phyloP scores from a whole-genome alignment of 2,113 vertebrate species.

The Papio anubis region DNA sequence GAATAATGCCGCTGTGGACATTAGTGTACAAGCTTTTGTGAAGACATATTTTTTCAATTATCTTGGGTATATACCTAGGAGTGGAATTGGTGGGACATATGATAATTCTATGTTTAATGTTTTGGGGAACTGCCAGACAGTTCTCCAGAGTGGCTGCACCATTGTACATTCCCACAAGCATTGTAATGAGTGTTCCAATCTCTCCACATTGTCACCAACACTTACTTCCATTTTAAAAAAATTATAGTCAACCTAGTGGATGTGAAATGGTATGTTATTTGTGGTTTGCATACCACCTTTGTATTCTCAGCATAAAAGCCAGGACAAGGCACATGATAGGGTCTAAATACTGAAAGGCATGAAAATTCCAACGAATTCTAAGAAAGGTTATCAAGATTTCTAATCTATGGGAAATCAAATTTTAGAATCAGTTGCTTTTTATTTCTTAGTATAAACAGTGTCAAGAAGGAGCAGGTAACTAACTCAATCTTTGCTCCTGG shows the following conservation, averaged over 20 bases:
- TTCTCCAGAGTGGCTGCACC: not conserved
- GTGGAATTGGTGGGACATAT: not conserved
- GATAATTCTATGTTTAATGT: not conserved
- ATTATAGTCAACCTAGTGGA: not conserved
- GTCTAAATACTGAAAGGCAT: not conserved
- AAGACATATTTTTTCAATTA: not conserved
- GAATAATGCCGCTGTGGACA: not conserved
- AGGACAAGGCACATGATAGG: rapidly evolving
- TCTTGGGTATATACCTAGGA: not conserved
- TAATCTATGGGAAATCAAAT: not conserved
- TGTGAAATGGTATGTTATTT: not conserved
- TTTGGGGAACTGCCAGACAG: not conserved
- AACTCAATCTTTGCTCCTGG: not conserved
- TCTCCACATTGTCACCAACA: not conserved
- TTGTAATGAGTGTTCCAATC: not conserved
- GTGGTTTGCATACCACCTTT: not conserved
- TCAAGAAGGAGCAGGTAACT: not conserved
- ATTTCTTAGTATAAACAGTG: not conserved
- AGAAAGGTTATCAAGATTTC: not conserved
- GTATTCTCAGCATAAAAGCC: not conserved
- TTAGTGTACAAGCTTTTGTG: not conserved
- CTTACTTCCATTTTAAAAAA: not conserved
- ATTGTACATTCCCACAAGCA: not conserved
- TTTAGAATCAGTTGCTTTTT: not conserved
- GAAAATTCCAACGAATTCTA: not conserved